Evolutionary conservation across 2,888 invertebrate genomes (phyloP).

Genomic region (Ichneumon xanthorius): DNA sequence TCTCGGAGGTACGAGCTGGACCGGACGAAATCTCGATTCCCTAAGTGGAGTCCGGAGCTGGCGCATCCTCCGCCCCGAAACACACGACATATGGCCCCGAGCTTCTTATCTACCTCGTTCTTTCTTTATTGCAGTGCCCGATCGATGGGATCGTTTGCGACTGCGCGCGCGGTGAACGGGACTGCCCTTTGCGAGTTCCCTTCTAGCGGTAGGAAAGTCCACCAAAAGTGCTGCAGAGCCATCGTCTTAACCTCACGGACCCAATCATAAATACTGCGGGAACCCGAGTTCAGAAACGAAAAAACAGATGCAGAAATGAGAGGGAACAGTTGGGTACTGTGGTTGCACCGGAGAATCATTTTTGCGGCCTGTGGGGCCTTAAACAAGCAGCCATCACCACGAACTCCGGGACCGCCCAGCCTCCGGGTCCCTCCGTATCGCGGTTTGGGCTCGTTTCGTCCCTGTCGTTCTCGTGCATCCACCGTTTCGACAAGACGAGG

Average conservation of each 20-base stretch:
- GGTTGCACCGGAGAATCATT: constrained; percentile 73
- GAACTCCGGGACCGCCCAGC: constrained; percentile 30
- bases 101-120: constrained; percentile 56
- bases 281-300: constrained; percentile 73
- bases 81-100: constrained; percentile 63
- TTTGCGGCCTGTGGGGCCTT: constrained; percentile 70
- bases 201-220: constrained; percentile 28
- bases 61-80: constrained; percentile 43
- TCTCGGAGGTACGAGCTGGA: constrained; percentile 24
- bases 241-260: constrained; percentile 49
- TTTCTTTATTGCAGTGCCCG: constrained; percentile 49
- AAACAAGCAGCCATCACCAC: constrained; percentile 64
- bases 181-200: neutral
- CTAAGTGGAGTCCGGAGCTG: constrained; percentile 54
- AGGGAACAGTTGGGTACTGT: constrained; percentile 52
- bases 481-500: constrained; percentile 29
- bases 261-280: constrained; percentile 75
- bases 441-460: constrained; percentile 63
- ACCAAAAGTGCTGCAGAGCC: constrained; percentile 58
- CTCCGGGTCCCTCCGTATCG: constrained; percentile 32
- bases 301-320: constrained; percentile 51
- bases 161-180: constrained; percentile 7
- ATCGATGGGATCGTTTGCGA: constrained; percentile 62
- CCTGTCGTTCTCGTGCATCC: constrained; percentile 29
- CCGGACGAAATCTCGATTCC: constrained; percentile 57